Evolutionary conservation across 2,888 invertebrate species (phyloP).

Genomic region (Himalopsyche kuldschensis): DNA sequence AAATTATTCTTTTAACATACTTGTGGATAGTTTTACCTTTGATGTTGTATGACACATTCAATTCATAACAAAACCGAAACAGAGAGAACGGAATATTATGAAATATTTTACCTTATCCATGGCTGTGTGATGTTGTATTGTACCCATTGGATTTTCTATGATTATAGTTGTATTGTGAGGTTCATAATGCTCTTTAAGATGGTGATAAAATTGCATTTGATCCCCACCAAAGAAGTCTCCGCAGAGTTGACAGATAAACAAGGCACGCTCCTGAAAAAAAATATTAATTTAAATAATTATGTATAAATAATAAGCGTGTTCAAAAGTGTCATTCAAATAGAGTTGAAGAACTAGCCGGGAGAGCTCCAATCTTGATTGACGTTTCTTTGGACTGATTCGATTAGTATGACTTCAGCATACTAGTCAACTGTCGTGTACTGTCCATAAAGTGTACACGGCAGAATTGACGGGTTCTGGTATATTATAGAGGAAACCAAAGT

Average conservation of each 20-base stretch:
- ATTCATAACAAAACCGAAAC: not conserved
- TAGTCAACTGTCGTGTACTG: too few relatives aligned
- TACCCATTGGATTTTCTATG: conserved; percentile 53
- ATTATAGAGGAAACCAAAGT: too few relatives aligned
- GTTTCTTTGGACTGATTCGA: too few relatives aligned
- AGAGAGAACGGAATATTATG: not conserved
- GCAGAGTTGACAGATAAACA: conserved; percentile 77
- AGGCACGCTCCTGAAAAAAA: conserved; percentile 50
- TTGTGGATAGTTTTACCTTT: not conserved
- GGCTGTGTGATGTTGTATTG: conserved; percentile 42
- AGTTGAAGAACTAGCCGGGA: too few relatives aligned
- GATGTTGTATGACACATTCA: not conserved
- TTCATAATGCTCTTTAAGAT: conserved; percentile 81
- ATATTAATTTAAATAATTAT: not conserved
- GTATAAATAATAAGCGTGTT: not conserved
- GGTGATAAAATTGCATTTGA: conserved; percentile 83
- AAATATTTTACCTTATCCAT: conserved; percentile 51
- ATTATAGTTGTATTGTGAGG: conserved; percentile 55
- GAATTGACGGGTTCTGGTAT: too few relatives aligned
- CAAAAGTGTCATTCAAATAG: too few relatives aligned
- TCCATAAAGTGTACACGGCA: too few relatives aligned
- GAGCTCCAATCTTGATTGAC: too few relatives aligned
- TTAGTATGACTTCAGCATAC: too few relatives aligned
- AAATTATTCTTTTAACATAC: not conserved
- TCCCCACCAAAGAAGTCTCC: conserved; percentile 70